Percentiles rank a stretch among this genome's conserved stretches.
phyloP scores from a whole-genome alignment of 2,888 invertebrate species.

The Troglohyphantes excavatus region DNA sequence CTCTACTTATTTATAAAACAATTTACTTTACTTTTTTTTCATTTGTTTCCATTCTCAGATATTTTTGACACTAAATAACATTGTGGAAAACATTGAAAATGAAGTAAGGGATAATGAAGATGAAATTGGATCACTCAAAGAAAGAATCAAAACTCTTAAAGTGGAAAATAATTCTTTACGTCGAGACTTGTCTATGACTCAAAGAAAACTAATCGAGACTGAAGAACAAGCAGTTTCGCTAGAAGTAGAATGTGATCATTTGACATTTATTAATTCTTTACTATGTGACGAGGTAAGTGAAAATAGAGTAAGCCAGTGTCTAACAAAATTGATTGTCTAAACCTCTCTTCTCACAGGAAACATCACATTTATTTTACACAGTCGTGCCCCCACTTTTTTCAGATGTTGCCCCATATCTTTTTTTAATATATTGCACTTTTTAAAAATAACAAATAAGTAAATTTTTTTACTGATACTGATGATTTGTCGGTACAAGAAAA shows the following conservation, averaged over 20 bases:
- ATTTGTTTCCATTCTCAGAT: constrained; percentile 9
- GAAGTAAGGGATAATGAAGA: constrained; percentile 47
- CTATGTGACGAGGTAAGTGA: constrained; percentile 28
- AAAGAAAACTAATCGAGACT: constrained; percentile 34
- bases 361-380: no score
- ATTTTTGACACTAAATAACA: constrained; percentile 52
- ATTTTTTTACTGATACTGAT: no score
- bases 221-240: constrained; percentile 40
- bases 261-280: constrained; percentile 42
- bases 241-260: constrained; percentile 52
- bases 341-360: no score
- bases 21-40: background rate
- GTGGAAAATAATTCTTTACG: constrained; percentile 55
- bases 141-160: constrained; percentile 51
- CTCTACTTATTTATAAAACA: background rate
- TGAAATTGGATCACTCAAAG: constrained; percentile 38
- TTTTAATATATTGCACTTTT: no score
- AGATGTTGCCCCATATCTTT: no score
- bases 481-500: no score
- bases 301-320: background rate
- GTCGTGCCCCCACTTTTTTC: no score
- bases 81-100: constrained; percentile 62
- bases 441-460: no score
- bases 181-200: constrained; percentile 42
- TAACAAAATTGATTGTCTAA: no score